These are phyloP conservation scores for Cephalotes varians DNA, from an alignment of 2,888 invertebrate species.

Conservation along the genomic window DNA sequence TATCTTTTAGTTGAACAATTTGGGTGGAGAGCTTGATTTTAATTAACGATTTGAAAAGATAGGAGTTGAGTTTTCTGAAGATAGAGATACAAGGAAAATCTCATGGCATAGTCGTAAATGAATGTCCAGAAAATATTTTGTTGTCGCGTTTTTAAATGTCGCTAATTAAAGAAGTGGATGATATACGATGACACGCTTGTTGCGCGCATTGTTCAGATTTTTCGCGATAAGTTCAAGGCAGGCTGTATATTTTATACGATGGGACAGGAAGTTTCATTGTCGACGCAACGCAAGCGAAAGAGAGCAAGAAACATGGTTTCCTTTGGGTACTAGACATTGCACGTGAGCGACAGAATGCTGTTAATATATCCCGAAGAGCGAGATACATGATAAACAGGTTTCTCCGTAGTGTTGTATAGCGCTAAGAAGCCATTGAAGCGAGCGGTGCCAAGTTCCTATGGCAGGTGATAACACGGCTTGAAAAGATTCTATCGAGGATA, in stretches of 20 bases:
- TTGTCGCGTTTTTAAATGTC: slow-evolving; percentile 4
- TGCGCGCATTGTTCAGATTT: slow-evolving; percentile 19
- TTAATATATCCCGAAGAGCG: slow-evolving; percentile 74
- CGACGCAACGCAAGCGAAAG: slow-evolving; percentile 37
- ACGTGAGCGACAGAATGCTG: slow-evolving; percentile 70
- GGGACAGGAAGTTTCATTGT: slow-evolving; percentile 67
- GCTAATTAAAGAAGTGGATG: slow-evolving; percentile 24
- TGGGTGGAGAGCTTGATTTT: background rate
- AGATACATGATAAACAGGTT: slow-evolving; percentile 77
- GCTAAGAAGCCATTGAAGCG: slow-evolving; percentile 73
- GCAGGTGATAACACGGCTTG: slow-evolving; percentile 71
- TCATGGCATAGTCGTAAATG: background rate
- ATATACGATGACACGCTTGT: slow-evolving; percentile 19
- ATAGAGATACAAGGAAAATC: background rate
- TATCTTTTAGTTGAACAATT: background rate
- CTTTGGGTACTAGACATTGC: slow-evolving; percentile 69
- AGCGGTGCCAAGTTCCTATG: slow-evolving; percentile 72
- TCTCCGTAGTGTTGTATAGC: slow-evolving; percentile 66
- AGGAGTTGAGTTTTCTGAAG: background rate
- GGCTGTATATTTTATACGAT: slow-evolving; percentile 36
- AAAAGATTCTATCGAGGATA: slow-evolving; percentile 61
- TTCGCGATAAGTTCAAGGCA: slow-evolving; percentile 18
- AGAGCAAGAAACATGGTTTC: slow-evolving; percentile 68
- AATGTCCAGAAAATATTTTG: background rate
- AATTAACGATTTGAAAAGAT: background rate